phyloP scores from a whole-genome alignment of 2,888 invertebrate species.

The Lepidocyrtinus sp. region DNA sequence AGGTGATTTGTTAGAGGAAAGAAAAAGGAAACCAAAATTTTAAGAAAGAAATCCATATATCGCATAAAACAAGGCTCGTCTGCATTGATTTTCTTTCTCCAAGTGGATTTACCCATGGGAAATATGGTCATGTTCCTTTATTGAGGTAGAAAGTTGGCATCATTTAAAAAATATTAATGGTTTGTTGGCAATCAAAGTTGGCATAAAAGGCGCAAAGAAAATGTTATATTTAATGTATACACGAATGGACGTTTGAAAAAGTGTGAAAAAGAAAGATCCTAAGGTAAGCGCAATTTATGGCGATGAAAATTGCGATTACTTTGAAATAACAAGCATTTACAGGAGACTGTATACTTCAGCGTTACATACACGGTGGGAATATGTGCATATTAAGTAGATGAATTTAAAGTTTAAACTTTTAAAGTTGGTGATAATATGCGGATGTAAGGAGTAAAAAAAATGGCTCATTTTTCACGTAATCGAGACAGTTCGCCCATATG shows the following conservation, averaged over 20 bases:
- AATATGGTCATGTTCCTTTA: conserved; percentile 9
- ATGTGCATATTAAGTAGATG: not conserved
- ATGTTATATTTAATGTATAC: not conserved
- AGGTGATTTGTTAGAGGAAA: not conserved
- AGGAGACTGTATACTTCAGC: not conserved
- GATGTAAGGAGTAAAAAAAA: not conserved
- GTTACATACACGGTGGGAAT: not conserved
- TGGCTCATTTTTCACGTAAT: not conserved
- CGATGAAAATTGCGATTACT: not conserved
- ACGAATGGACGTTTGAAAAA: no score
- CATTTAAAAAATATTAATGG: not conserved
- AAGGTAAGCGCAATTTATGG: not conserved
- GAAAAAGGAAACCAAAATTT: not conserved
- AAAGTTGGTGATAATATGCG: not conserved
- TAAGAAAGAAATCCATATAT: no score
- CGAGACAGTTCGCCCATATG: no score
- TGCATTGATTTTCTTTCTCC: not conserved
- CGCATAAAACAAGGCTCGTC: no score
- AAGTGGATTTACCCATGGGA: no score
- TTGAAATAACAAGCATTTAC: not conserved
- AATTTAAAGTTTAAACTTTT: not conserved
- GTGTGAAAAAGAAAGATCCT: not conserved
- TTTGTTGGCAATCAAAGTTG: not conserved
- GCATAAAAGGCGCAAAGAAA: not conserved
- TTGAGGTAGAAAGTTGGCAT: conserved; percentile 24